Evolutionary conservation across 2,888 invertebrate species (phyloP).

Genomic region (Lycia hirtaria): DNA sequence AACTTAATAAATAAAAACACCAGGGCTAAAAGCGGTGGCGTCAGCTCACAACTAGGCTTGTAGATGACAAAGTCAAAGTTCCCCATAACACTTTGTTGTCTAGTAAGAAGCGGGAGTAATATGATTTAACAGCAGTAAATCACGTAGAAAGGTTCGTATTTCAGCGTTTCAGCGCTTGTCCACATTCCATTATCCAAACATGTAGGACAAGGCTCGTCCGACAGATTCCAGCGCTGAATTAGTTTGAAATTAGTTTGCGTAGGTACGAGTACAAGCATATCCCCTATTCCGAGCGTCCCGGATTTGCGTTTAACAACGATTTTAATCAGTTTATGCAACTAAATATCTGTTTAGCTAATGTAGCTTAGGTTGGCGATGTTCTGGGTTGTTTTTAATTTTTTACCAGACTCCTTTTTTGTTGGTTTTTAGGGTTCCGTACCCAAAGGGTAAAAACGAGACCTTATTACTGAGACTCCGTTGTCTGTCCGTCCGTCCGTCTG

Average conservation of each 20-base stretch:
- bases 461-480: too few species aligned
- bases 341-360: background rate
- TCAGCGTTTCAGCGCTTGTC: slow-evolving; percentile 12
- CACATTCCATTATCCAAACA: slow-evolving; percentile 27
- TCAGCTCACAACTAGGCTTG: too few species aligned
- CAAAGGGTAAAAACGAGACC: too few species aligned
- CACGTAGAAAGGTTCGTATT: slow-evolving; percentile 10
- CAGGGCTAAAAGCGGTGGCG: too few species aligned
- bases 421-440: background rate
- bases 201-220: slow-evolving; percentile 15
- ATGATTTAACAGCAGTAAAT: too few species aligned
- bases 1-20: too few species aligned
- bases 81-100: too few species aligned
- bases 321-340: slow-evolving; percentile 11
- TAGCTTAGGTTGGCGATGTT: background rate
- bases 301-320: slow-evolving; percentile 6
- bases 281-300: background rate
- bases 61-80: too few species aligned
- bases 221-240: slow-evolving; percentile 18
- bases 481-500: too few species aligned
- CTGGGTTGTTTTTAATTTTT: background rate
- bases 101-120: too few species aligned
- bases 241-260: slow-evolving; percentile 29
- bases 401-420: background rate
- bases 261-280: background rate